A percentile compares a stretch with the other conserved stretches of the same genome.
Evolutionary conservation across 2,113 vertebrate species (phyloP).

Genomic region (Tenebrosternarchus preto): DNA sequence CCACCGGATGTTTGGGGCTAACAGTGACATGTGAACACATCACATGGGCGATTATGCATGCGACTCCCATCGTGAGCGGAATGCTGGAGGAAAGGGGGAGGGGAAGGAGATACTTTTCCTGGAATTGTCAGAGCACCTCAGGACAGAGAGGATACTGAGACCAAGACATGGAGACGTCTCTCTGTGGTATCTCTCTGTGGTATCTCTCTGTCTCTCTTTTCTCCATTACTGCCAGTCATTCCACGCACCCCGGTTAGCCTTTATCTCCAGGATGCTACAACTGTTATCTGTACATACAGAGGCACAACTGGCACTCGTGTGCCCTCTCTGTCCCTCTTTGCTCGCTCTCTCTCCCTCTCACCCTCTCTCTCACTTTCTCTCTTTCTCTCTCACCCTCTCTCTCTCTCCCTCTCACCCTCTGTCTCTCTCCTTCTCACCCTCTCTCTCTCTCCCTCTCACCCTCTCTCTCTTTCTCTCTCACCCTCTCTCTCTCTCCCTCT

Average conservation of each 20-base stretch:
- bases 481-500: too few relatives aligned
- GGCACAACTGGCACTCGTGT: constrained; percentile 16
- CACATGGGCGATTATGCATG: constrained; percentile 41
- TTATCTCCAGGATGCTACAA: constrained; percentile 42
- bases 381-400: neutral
- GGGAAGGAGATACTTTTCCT: constrained; percentile 37
- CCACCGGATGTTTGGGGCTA: constrained; percentile 30
- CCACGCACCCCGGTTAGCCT: too few relatives aligned
- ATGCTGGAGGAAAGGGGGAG: constrained; percentile 30
- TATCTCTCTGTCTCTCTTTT: too few relatives aligned
- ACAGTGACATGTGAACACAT: constrained; percentile 34
- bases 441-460: neutral
- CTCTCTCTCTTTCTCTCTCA: neutral
- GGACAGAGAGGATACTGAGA: neutral
- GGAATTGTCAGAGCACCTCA: neutral
- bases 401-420: constrained; percentile 3
- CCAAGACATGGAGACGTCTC: neutral
- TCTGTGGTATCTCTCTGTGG: constrained; percentile 2
- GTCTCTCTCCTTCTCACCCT: neutral
- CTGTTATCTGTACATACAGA: constrained; percentile 26
- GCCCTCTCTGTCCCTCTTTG: too few relatives aligned
- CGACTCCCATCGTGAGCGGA: constrained; percentile 27
- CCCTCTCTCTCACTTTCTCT: neutral
- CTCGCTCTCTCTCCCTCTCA: constrained; percentile 3
- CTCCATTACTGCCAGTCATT: neutral